These are phyloP conservation scores for Clanis bilineata DNA, from an alignment of 2,888 invertebrate species.

Conservation along the genomic window DNA sequence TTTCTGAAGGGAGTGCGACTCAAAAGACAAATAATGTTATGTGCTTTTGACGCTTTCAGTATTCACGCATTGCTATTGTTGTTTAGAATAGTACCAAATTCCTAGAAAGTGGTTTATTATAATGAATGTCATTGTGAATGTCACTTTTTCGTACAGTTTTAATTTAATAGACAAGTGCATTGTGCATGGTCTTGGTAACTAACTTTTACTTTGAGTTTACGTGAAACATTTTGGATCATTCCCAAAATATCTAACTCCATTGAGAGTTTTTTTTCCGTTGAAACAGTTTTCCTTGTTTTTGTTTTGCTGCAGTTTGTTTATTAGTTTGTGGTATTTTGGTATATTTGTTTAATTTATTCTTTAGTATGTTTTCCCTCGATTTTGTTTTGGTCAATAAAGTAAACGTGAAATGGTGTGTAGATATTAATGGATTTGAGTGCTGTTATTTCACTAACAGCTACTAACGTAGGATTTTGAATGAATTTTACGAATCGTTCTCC, in stretches of 20 bases:
- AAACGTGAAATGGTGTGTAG: slow-evolving; percentile 35
- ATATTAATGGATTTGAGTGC: slow-evolving; percentile 58
- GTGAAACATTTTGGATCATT: slow-evolving; percentile 31
- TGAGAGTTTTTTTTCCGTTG: slow-evolving; percentile 32
- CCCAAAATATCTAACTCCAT: slow-evolving; percentile 36
- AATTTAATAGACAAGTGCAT: slow-evolving; percentile 5
- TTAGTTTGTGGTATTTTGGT: slow-evolving; percentile 33
- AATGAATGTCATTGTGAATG: background rate
- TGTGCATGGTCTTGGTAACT: slow-evolving; percentile 14
- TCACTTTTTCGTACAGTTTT: background rate
- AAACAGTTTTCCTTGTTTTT: slow-evolving; percentile 36
- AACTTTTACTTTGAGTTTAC: slow-evolving; percentile 26
- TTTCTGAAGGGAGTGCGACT: too few relatives aligned
- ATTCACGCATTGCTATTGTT: too few relatives aligned
- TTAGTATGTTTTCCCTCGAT: slow-evolving; percentile 33
- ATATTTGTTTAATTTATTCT: slow-evolving; percentile 33
- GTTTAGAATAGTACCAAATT: too few relatives aligned
- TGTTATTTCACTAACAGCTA: slow-evolving; percentile 81
- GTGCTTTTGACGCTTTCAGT: too few relatives aligned
- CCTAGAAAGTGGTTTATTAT: background rate
- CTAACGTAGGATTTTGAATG: slow-evolving; percentile 78
- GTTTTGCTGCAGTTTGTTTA: slow-evolving; percentile 29
- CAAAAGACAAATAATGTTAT: too few relatives aligned
- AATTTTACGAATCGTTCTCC: slow-evolving; percentile 33
- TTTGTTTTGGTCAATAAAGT: slow-evolving; percentile 12